Evolutionary conservation across 2,113 vertebrate species (phyloP).

Genomic region (Dasyprocta punctata): DNA sequence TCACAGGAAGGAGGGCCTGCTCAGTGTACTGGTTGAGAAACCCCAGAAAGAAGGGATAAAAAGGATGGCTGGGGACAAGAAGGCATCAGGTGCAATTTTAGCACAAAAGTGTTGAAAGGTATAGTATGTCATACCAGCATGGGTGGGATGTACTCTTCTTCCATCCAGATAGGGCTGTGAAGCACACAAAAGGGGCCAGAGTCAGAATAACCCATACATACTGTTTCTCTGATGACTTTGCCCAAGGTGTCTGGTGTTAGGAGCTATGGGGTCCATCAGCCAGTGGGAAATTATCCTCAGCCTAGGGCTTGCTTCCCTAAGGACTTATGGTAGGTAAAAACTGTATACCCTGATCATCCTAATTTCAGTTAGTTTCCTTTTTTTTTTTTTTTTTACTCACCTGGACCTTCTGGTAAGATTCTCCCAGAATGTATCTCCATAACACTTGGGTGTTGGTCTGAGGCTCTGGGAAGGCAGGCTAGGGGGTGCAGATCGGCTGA

Average conservation of each 20-base stretch:
- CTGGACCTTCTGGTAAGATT: constrained; percentile 65
- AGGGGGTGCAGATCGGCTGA: constrained; percentile 32
- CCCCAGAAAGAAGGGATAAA: not conserved
- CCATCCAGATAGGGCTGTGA: constrained; percentile 68
- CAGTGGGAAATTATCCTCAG: not conserved
- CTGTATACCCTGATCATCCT: not conserved
- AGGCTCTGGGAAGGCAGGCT: constrained; percentile 36
- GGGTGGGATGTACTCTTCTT: constrained; percentile 55
- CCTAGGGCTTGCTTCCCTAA: not conserved
- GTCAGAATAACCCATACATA: not conserved
- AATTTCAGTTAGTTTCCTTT: not conserved
- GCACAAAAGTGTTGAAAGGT: not conserved
- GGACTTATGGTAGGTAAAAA: constrained; percentile 16
- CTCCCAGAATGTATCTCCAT: constrained; percentile 74
- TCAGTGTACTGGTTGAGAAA: not conserved
- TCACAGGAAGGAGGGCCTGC: constrained; percentile 10
- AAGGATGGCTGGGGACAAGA: not conserved
- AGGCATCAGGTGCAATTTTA: constrained; percentile 43
- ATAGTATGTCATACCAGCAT: constrained; percentile 63
- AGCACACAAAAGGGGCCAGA: constrained; percentile 33
- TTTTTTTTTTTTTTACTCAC: constrained; percentile 51
- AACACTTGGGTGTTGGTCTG: constrained; percentile 4
- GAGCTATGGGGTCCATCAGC: not conserved
- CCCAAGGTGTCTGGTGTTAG: not conserved
- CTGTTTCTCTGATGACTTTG: constrained; percentile 22